Conservation (phyloP, 2,113 vertebrate species). For the Tachuris rubrigastra region DNA sequence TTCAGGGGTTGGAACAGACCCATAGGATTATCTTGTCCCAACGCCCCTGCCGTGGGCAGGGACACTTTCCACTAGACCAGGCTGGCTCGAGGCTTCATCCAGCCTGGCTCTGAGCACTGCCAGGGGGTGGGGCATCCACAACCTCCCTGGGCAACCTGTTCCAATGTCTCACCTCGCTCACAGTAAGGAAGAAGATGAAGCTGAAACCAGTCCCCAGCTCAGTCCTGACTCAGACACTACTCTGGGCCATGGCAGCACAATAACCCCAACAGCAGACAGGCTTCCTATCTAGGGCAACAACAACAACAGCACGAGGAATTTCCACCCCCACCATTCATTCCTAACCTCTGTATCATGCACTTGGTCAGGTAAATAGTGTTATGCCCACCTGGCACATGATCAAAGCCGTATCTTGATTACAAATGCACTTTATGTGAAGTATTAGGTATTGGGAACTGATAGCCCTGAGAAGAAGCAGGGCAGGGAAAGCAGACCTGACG, state of each 20-base stretch:
- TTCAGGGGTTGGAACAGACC: neutral
- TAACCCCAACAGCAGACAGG: neutral
- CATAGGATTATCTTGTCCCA: neutral
- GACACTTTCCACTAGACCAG: neutral
- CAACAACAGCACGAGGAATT: neutral
- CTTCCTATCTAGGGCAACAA: neutral
- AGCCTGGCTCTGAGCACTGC: neutral
- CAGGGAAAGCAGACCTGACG: neutral
- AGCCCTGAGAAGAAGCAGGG: neutral
- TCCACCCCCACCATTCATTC: constrained; percentile 31
- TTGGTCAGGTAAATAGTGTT: neutral
- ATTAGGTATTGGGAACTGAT: neutral
- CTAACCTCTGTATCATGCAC: neutral
- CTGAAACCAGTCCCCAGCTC: neutral
- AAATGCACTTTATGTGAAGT: neutral
- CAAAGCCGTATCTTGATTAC: neutral
- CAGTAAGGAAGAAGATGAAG: neutral
- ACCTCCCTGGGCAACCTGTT: neutral
- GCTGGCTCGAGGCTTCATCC: neutral
- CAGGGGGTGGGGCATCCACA: neutral
- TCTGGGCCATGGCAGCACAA: neutral
- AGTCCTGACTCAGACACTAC: neutral
- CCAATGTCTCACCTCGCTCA: neutral
- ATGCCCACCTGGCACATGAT: neutral
- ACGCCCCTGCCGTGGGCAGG: neutral